Percentiles rank a stretch among this genome's conserved stretches.
Conservation (phyloP, 2,113 vertebrate species). For the Silurus asotus region DNA sequence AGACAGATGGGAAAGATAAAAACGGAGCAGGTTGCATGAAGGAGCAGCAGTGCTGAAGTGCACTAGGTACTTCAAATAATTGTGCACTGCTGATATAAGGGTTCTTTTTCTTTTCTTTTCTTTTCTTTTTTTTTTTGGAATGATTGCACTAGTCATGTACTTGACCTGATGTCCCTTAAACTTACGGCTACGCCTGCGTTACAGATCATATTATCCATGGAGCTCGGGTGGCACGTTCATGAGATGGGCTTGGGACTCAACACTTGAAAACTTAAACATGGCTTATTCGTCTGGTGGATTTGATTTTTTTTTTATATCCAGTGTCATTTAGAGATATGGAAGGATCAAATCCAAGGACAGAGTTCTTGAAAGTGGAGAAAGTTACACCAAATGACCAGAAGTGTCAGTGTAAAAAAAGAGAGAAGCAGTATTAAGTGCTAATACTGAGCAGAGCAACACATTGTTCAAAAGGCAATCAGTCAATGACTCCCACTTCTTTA, state of each 20-base stretch:
- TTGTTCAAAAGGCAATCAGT: not conserved
- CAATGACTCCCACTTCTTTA: not conserved
- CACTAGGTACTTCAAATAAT: slow-evolving; percentile 26
- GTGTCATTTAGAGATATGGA: not conserved
- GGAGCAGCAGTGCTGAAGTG: slow-evolving; percentile 8
- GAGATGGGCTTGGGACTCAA: not conserved
- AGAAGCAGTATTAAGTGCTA: slow-evolving; percentile 4
- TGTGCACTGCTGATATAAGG: not conserved
- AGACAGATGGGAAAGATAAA: slow-evolving; percentile 29
- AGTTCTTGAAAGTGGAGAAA: not conserved
- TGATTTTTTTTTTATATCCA: not conserved
- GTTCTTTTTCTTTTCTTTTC: no score
- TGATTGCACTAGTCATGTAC: not conserved
- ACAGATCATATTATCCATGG: not conserved
- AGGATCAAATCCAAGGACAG: not conserved
- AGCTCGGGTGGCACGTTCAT: not conserved
- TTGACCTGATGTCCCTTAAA: not conserved
- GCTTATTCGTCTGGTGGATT: not conserved
- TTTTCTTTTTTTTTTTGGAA: not conserved
- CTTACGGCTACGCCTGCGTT: not conserved
- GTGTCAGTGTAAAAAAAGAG: not conserved
- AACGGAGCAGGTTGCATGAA: not conserved
- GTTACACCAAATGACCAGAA: not conserved
- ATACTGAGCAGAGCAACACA: not conserved
- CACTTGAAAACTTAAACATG: not conserved